Conservation (phyloP, 2,797 vertebrate species). For the Bufotes viridis region DNA sequence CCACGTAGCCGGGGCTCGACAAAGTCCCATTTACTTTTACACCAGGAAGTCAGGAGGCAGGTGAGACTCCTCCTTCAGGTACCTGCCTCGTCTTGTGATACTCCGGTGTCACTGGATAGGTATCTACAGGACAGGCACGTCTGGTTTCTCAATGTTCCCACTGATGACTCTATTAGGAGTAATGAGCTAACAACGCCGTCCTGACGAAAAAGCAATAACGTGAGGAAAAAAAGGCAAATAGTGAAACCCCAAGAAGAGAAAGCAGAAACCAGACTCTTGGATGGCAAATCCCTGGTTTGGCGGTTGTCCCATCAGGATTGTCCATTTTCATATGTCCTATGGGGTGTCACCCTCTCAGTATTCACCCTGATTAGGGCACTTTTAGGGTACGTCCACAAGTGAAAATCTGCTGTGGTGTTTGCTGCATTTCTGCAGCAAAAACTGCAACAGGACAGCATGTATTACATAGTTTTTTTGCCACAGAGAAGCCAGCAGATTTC, state of each 20-base stretch:
- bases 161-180: conserved; percentile 19
- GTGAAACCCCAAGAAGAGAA: not conserved
- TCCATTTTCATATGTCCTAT: no score
- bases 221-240: not conserved
- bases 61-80: conserved; percentile 18
- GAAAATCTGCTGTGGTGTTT: no score
- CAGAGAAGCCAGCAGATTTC: no score
- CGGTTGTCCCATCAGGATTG: no score
- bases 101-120: not conserved
- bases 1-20: no score
- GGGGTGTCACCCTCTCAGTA: no score
- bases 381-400: no score
- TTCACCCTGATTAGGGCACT: no score
- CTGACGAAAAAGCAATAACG: not conserved
- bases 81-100: conserved; percentile 34
- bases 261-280: not conserved
- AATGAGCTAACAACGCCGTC: not conserved
- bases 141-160: conserved; percentile 12
- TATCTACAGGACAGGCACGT: conserved; percentile 8
- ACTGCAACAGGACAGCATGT: no score
- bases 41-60: conserved; percentile 7
- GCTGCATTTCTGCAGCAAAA: no score
- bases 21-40: conserved; percentile 15
- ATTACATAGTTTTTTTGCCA: no score
- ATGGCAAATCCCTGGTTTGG: not conserved